Evolutionary conservation across 2,113 vertebrate species (phyloP).

Genomic region (Globicephala melas): DNA sequence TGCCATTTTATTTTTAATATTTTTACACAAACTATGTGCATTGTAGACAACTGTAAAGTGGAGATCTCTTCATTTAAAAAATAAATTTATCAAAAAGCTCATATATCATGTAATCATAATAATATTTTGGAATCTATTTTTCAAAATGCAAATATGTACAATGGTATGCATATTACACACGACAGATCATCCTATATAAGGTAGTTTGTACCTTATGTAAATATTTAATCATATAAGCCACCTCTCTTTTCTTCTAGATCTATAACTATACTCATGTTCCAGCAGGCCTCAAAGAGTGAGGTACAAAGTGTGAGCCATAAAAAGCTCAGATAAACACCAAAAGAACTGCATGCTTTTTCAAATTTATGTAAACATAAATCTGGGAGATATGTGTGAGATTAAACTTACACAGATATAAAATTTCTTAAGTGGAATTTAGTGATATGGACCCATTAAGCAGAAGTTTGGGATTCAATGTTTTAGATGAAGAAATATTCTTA

Average conservation of each 20-base stretch:
- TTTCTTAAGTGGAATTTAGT: neutral
- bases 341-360: neutral
- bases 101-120: neutral
- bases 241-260: neutral
- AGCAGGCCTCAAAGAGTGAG: neutral
- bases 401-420: neutral
- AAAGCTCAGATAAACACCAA: neutral
- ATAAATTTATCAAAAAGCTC: neutral
- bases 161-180: neutral
- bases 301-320: neutral
- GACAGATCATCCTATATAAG: neutral
- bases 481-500: neutral
- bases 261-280: neutral
- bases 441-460: neutral
- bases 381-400: neutral
- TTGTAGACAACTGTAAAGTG: neutral
- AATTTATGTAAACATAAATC: neutral
- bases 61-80: neutral
- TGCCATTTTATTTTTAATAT: neutral
- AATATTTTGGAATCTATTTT: neutral
- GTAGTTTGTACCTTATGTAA: neutral
- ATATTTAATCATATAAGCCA: neutral
- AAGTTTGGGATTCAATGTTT: neutral
- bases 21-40: neutral
- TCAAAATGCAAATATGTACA: neutral